A percentile compares a stretch with the other conserved stretches of the same genome.
These are phyloP conservation scores for Coleophora flavipennella DNA, from an alignment of 2,888 invertebrate genomes.

Conservation along the genomic window DNA sequence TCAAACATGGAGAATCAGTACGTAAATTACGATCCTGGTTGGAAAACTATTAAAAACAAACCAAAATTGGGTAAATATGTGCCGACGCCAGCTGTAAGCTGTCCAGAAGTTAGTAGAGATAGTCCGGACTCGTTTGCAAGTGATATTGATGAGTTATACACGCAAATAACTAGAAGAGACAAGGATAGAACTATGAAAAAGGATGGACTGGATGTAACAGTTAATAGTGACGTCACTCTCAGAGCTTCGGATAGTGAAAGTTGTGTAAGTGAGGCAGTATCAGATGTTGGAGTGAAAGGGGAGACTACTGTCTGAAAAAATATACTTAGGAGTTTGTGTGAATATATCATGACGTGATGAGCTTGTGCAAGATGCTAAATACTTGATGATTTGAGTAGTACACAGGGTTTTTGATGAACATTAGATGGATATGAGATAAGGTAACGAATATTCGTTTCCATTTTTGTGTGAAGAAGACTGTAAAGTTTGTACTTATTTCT, in stretches of 20 bases:
- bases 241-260: constrained; percentile 61
- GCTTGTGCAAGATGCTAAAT: too few species aligned
- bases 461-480: too few species aligned
- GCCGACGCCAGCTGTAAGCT: constrained; percentile 54
- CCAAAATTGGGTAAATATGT: constrained; percentile 56
- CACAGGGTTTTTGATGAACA: too few species aligned
- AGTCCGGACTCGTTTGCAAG: constrained; percentile 64
- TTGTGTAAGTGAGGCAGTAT: constrained; percentile 62
- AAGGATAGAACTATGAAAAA: constrained; percentile 40
- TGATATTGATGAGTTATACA: constrained; percentile 79
- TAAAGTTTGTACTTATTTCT: too few species aligned
- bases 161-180: constrained; percentile 74
- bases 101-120: constrained; percentile 59
- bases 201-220: constrained; percentile 48
- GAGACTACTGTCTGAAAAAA: constrained; percentile 49
- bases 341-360: too few species aligned
- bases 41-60: constrained; percentile 60
- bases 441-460: too few species aligned
- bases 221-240: constrained; percentile 59
- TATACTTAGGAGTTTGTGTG: not conserved
- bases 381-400: too few species aligned
- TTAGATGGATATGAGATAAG: too few species aligned
- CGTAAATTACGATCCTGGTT: constrained; percentile 71
- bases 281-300: constrained; percentile 48
- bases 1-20: constrained; percentile 67